phyloP scores from a whole-genome alignment of 2,797 vertebrate species.

The Acrossocheilus wenchowensis region DNA sequence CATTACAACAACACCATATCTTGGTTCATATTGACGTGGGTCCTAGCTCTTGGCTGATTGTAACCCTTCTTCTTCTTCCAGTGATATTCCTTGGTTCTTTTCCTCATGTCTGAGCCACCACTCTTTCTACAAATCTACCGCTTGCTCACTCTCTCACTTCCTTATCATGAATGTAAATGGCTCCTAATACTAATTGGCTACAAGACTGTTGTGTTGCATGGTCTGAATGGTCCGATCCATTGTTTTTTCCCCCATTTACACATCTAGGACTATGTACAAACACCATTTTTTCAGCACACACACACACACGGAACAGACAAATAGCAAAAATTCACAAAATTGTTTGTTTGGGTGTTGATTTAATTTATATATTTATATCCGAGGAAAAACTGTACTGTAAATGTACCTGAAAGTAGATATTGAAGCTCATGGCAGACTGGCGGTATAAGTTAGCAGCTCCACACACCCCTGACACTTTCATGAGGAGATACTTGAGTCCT shows the following conservation, averaged over 20 bases:
- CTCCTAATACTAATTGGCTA: neutral
- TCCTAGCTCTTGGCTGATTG: neutral
- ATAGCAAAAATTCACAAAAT: too few species aligned
- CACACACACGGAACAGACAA: too few species aligned
- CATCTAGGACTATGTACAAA: too few species aligned
- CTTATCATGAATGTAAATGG: neutral
- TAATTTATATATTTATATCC: neutral
- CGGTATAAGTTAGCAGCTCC: slow-evolving; percentile 95
- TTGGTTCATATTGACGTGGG: neutral
- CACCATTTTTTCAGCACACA: neutral
- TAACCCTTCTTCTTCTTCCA: neutral
- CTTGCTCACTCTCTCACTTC: neutral
- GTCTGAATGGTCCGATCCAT: too few species aligned
- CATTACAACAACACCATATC: neutral
- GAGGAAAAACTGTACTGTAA: neutral
- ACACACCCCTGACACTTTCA: slow-evolving; percentile 95
- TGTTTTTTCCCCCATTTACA: too few species aligned
- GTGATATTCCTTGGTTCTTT: neutral
- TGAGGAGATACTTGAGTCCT: slow-evolving; percentile 94
- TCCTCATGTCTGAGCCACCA: neutral
- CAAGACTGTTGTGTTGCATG: neutral
- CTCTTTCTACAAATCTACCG: neutral
- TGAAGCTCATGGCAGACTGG: slow-evolving; percentile 97
- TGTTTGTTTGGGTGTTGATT: too few species aligned
- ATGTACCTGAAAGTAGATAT: slow-evolving; percentile 88